Evolutionary conservation across 2,113 vertebrate species (phyloP), one percentile per base, ranked within the genome.

Genomic region (Talpa occidentalis): DNA sequence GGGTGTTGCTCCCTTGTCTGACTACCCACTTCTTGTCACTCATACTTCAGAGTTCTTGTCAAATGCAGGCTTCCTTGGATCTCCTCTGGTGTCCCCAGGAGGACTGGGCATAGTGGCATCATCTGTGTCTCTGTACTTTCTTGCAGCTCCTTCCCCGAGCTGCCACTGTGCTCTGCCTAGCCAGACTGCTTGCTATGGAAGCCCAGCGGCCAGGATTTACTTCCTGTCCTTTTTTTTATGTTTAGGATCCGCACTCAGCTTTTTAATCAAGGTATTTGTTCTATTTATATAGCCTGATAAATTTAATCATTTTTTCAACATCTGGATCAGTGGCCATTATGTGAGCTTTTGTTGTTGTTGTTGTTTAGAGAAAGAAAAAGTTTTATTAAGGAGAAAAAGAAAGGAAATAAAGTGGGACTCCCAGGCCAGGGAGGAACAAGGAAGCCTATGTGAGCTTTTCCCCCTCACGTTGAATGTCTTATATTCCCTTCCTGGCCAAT

Each of bases 401-500:
- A n/a, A n/a, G n/a, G n/a, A n/a, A n/a, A n/a, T n/a, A n/a, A n/a
- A n/a, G n/a, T n/a, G n/a, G n/a, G n/a, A n/a, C n/a, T n/a, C n/a
- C n/a, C n/a, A n/a, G n/a, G n/a, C n/a, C n/a, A n/a, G n/a, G n/a
- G n/a, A n/a, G n/a, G n/a, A n/a, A n/a, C n/a, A n/a, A n/a, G n/a
- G n/a, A n/a, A n/a, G n/a, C n/a, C n/a, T n/a, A n/a, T n/a, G n/a
- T n/a, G n/a, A n/a, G n/a, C n/a, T n/a, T n/a, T n/a, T n/a, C n/a
- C n/a, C n/a, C 82, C 10, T 94, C 32, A 64, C 54, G 28, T 90
- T 80, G 56, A 54, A 64, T 90, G 86, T 91, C 9, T 90, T 77
- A 44, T 19, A 11, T 9, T 62, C 3, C 72, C 15, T 78, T 85
- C 76, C 88, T 90, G 62, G 70, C 22, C 12, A 30, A 37, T 30